Evolutionary conservation across 2,113 vertebrate genomes (phyloP).

Genomic region (Scolopax mira): DNA sequence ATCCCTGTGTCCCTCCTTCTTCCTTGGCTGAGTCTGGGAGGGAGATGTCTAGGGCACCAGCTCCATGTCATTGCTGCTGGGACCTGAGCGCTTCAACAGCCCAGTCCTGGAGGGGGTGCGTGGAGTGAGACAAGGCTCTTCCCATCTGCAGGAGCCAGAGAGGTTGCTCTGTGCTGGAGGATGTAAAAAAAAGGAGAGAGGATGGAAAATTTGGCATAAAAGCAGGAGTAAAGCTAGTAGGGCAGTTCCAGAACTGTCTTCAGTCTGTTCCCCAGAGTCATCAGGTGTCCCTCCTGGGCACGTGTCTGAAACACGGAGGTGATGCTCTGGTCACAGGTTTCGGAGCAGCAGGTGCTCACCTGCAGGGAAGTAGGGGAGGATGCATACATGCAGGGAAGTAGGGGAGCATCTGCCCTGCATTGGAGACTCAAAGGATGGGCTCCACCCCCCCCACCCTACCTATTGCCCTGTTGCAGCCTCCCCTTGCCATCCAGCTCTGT

Average conservation of each 20-base stretch:
- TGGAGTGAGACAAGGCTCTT: not conserved
- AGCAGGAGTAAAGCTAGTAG: not conserved
- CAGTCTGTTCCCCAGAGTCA: not conserved
- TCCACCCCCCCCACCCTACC: not conserved
- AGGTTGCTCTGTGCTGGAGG: not conserved
- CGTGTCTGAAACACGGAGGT: not conserved
- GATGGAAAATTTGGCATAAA: accelerated
- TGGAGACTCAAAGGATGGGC: not conserved
- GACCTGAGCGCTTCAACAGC: not conserved
- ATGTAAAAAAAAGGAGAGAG: not conserved
- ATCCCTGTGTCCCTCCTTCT: not conserved
- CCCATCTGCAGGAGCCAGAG: not conserved
- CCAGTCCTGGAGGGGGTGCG: accelerated
- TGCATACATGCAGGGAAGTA: not conserved
- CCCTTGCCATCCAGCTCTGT: not conserved
- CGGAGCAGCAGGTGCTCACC: not conserved
- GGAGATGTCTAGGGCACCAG: not conserved
- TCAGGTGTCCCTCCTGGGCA: accelerated
- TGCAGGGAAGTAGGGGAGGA: accelerated
- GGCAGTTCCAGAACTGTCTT: not conserved
- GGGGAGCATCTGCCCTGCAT: accelerated
- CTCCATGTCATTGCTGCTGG: not conserved
- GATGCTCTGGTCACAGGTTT: not conserved
- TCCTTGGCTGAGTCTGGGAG: not conserved
- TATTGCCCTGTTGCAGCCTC: not conserved